A percentile compares a stretch with the other conserved stretches of the same genome.
phyloP scores from a whole-genome alignment of 1,140 invertebrate genomes.

The Rhyacophila brunnea region DNA sequence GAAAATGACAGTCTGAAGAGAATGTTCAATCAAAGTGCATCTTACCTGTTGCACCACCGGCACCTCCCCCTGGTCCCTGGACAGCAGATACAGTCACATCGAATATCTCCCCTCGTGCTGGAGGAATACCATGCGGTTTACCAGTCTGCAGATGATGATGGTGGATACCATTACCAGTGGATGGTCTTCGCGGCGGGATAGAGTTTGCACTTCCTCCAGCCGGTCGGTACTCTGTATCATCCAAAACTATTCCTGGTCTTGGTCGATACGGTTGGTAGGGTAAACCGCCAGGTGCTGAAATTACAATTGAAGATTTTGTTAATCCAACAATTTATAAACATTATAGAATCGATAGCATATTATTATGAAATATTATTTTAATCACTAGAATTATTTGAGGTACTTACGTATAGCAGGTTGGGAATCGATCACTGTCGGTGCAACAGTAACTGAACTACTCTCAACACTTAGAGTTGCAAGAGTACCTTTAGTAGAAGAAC shows the following conservation, averaged over 20 bases:
- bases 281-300: conserved; percentile 18
- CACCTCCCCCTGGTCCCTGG: conserved; percentile 67
- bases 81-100: conserved; percentile 85
- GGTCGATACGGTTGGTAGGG: conserved; percentile 62
- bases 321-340: too few species aligned
- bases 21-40: background rate
- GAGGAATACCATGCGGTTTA: background rate
- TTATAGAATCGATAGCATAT: too few species aligned
- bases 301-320: too few species aligned
- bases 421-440: conserved; percentile 10
- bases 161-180: conserved; percentile 1
- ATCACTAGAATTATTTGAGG: too few species aligned
- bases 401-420: conserved; percentile 17
- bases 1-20: too few species aligned
- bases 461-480: background rate
- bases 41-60: conserved; percentile 41
- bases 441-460: background rate
- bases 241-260: conserved; percentile 76
- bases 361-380: too few species aligned
- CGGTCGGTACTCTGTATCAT: conserved; percentile 76
- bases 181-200: conserved; percentile 38
- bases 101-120: conserved; percentile 73
- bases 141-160: too few species aligned
- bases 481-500: background rate
- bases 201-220: conserved; percentile 39